Percentiles rank a stretch among this genome's conserved stretches.
These are phyloP conservation scores for Alouatta palliata DNA, from an alignment of 2,113 vertebrate species.

Conservation along the genomic window DNA sequence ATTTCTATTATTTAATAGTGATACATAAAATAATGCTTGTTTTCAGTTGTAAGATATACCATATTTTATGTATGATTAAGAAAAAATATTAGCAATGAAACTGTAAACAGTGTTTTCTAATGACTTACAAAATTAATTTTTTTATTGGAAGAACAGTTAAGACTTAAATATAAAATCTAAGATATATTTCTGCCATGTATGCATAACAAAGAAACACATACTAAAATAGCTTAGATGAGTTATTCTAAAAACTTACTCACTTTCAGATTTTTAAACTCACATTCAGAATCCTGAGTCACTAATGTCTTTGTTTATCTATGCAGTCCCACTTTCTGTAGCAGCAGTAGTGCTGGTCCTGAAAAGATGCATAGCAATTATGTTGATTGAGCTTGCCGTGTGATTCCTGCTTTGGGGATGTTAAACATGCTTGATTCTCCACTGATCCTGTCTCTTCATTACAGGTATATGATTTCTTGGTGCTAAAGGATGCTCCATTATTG, in stretches of 20 bases:
- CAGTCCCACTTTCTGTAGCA: background rate
- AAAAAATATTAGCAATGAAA: background rate
- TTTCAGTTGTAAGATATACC: background rate
- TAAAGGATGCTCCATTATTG: background rate
- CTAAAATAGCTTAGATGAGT: conserved; percentile 25
- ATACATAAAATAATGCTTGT: background rate
- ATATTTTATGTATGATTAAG: conserved; percentile 24
- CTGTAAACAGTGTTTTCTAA: background rate
- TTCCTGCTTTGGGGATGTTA: background rate
- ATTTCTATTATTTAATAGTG: background rate
- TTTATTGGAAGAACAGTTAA: conserved; percentile 7
- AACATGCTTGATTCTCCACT: background rate
- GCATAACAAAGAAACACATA: background rate
- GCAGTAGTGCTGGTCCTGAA: background rate
- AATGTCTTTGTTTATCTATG: background rate
- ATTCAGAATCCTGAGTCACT: background rate
- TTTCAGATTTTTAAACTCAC: conserved; percentile 25
- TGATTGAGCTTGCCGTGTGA: background rate
- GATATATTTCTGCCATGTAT: background rate
- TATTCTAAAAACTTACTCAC: background rate
- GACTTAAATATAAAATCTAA: background rate
- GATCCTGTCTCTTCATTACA: background rate
- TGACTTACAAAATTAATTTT: conserved; percentile 22
- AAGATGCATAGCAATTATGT: background rate
- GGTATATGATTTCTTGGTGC: background rate